Percentiles rank a stretch among this genome's conserved stretches.
These are phyloP conservation scores for Saguinus imperator DNA, from an alignment of 2,113 vertebrate species.

Conservation along the genomic window DNA sequence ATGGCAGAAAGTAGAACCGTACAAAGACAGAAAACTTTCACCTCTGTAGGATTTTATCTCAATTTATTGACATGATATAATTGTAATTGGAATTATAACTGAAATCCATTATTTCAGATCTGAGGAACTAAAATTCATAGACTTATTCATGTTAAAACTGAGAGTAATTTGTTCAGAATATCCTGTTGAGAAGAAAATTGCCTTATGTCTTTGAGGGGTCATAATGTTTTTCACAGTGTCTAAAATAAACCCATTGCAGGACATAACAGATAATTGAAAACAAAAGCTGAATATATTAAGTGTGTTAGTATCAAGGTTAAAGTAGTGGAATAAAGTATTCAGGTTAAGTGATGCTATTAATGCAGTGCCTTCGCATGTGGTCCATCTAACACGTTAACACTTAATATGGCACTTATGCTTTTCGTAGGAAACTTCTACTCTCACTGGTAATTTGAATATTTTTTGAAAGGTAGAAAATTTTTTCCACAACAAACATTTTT, in stretches of 20 bases:
- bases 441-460: constrained; percentile 31
- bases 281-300: constrained; percentile 69
- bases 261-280: constrained; percentile 67
- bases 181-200: constrained; percentile 76
- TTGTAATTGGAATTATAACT: constrained; percentile 71
- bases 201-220: constrained; percentile 69
- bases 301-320: constrained; percentile 65
- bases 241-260: constrained; percentile 51
- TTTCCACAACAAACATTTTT: background rate
- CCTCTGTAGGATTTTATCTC: constrained; percentile 64
- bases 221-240: constrained; percentile 63
- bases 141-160: constrained; percentile 73
- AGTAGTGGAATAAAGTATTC: constrained; percentile 68
- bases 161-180: constrained; percentile 78
- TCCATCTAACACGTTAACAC: constrained; percentile 54
- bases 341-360: constrained; percentile 68
- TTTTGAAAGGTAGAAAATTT: background rate
- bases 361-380: background rate
- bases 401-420: constrained; percentile 29
- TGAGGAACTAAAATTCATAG: constrained; percentile 67
- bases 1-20: background rate
- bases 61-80: constrained; percentile 72
- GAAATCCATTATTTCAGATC: constrained; percentile 57
- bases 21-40: constrained; percentile 52
- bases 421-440: background rate